These are phyloP conservation scores for Leptopilina drosophilae DNA, from an alignment of 2,888 invertebrate species.

Conservation along the genomic window DNA sequence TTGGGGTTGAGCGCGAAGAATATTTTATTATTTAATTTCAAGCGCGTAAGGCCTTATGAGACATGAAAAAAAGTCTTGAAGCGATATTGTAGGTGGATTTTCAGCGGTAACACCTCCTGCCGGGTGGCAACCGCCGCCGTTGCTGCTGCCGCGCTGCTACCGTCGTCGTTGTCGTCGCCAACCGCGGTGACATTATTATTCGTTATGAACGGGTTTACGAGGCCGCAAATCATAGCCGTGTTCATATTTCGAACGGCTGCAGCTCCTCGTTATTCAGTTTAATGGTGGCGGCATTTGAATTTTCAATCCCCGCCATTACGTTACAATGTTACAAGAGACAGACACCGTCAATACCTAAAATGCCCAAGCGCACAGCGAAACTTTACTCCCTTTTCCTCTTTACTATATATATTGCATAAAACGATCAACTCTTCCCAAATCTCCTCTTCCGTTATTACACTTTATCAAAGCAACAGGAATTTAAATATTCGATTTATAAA, in stretches of 20 bases:
- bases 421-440: conserved; percentile 26
- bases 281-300: conserved; percentile 76
- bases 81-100: conserved; percentile 75
- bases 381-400: background rate
- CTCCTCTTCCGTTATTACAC: conserved; percentile 35
- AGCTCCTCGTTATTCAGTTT: conserved; percentile 77
- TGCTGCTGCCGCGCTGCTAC: conserved; percentile 34
- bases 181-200: conserved; percentile 76
- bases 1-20: conserved; percentile 58
- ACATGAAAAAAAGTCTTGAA: conserved; percentile 72
- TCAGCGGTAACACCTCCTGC: conserved; percentile 58
- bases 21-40: conserved; percentile 77
- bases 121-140: conserved; percentile 56
- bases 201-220: conserved; percentile 77
- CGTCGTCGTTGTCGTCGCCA: conserved; percentile 57
- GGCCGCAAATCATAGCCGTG: conserved; percentile 77
- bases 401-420: background rate
- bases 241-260: conserved; percentile 76
- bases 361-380: background rate
- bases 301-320: conserved; percentile 71
- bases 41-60: conserved; percentile 70
- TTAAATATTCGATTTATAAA: conserved; percentile 14
- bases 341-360: conserved; percentile 13
- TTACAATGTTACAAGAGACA: conserved; percentile 55
- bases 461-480: conserved; percentile 10